A percentile compares a stretch with the other conserved stretches of the same genome.
phyloP scores from a whole-genome alignment of 1,140 invertebrate genomes.

The Pantala flavescens region DNA sequence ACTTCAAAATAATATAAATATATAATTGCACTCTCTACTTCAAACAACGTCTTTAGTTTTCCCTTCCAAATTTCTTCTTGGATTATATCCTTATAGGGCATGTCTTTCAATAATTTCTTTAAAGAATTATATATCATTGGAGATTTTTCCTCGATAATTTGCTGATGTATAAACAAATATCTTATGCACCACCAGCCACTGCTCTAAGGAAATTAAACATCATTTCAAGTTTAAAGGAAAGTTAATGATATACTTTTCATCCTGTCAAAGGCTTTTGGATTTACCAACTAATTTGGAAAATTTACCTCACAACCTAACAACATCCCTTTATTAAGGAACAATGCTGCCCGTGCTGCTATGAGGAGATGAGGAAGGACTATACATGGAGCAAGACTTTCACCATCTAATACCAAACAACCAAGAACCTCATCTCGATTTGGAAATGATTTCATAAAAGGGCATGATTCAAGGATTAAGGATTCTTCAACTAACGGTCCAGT shows the following conservation, averaged over 20 bases:
- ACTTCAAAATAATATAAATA: background rate
- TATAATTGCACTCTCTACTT: background rate
- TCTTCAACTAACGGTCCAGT: conserved; percentile 49
- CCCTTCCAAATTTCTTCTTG: background rate
- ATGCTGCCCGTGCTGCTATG: background rate
- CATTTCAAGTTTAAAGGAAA: no score
- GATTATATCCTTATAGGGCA: conserved; percentile 15
- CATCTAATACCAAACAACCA: background rate
- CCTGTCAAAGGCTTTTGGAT: no score
- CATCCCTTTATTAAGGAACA: background rate
- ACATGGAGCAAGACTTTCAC: background rate
- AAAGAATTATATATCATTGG: conserved; percentile 27
- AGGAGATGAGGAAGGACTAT: background rate
- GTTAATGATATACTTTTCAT: no score
- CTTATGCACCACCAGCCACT: conserved; percentile 34
- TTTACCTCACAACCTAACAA: background rate
- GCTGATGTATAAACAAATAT: conserved; percentile 32
- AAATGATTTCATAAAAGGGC: background rate
- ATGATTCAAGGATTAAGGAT: background rate
- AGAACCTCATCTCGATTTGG: background rate
- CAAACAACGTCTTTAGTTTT: background rate
- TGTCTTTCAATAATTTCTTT: conserved; percentile 24
- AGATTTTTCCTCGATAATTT: conserved; percentile 31
- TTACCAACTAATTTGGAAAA: background rate
- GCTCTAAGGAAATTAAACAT: conserved; percentile 24